Conservation (phyloP, 53 echinoderm and acorn worm genomes). For the Pentamera pediparva region DNA sequence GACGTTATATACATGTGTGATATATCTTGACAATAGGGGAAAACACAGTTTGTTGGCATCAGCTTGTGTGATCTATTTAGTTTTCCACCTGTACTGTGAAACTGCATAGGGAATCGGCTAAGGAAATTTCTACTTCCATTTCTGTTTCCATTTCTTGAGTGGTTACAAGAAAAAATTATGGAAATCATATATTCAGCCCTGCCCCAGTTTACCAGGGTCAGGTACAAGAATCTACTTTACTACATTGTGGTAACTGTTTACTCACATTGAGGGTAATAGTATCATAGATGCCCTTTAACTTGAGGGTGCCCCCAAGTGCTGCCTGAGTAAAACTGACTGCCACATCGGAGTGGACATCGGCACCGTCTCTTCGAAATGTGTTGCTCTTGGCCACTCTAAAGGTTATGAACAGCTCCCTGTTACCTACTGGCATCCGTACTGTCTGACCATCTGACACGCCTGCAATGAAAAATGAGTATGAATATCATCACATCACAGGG, state of each 20-base stretch:
- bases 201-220: too few relatives aligned
- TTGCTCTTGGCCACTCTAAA: slow-evolving; percentile 78
- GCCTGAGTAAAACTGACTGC: slow-evolving; percentile 84
- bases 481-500: too few relatives aligned
- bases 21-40: too few relatives aligned
- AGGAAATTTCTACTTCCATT: too few relatives aligned
- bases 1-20: too few relatives aligned
- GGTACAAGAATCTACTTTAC: background rate
- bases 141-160: too few relatives aligned
- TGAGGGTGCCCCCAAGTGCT: slow-evolving; percentile 81
- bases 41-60: too few relatives aligned
- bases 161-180: too few relatives aligned
- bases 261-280: slow-evolving; percentile 71
- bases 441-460: slow-evolving; percentile 99
- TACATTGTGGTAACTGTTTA: background rate
- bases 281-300: slow-evolving; percentile 90
- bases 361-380: slow-evolving; percentile 78
- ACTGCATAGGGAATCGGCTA: too few relatives aligned
- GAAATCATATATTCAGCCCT: too few relatives aligned
- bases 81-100: too few relatives aligned
- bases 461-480: background rate
- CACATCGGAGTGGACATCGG: slow-evolving; percentile 90
- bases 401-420: slow-evolving; percentile 82
- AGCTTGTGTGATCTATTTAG: too few relatives aligned
- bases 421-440: slow-evolving; percentile 94